Evolutionary conservation across 2,113 vertebrate species (phyloP), one percentile per base, ranked within the genome.

Genomic region (Apeltes quadracus): DNA sequence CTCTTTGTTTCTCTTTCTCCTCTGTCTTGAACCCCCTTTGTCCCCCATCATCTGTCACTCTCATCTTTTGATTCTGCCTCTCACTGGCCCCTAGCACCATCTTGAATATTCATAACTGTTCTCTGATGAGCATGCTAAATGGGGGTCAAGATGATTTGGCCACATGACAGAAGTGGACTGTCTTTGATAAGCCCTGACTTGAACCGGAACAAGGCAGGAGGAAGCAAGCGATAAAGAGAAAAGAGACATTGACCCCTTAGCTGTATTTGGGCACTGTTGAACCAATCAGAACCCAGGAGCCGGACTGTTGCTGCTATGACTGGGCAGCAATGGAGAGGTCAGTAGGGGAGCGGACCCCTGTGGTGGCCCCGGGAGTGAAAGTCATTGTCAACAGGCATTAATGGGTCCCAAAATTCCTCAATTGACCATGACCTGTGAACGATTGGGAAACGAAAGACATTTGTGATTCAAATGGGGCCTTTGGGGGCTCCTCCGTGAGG

Each of bases 61-160:
- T 72, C 72, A 73, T 78, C 62, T 66, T 67, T 83, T 12, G 62
- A 48, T 61, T 79, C 79, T 82, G 61, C 69, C 25, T 66, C 76
- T 84, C 72, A 29, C 64, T 84, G 84, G 84, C 85, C 82, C 75
- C 84, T 77, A 78, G 78, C 80, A 84, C 87, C 92, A 92, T 92
- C 92, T 93, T 96, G 93, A 95, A 96, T 95, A 94, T 95, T 94
- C 92, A 85, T 92, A 91, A 90, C 57, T 82, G 81, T 89, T 90
- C 79, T 83, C 77, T 88, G 82, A 90, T 91, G 85, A 93, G 89
- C 92, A 92, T 92, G 90, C 85, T 90, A 91, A 93, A 92, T 91
- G 90, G 88, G 82, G 91, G 92, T 92, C 87, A 92, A 76, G 82
- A 92, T 87, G 87, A 90, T 83, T 91, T 93, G 91, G 89, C 90